Base-by-base conservation (phyloP, 2,888 invertebrate genomes). In the Balanococcus diminutus region DNA sequence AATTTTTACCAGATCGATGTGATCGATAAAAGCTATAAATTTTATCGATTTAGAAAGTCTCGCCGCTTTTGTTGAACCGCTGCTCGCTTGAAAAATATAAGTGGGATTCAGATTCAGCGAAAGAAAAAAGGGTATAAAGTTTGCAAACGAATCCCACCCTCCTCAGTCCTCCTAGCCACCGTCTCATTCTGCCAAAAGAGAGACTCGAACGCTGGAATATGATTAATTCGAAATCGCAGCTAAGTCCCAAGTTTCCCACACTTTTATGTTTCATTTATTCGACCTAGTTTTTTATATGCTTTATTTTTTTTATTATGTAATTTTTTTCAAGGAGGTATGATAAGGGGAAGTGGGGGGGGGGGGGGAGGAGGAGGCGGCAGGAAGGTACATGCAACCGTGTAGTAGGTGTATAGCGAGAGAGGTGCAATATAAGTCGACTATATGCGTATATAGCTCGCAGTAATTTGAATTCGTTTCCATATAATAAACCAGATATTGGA, bases 391-490 rank as follows among this genome's bases (percentile, higher is more conserved):
- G 61, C 61, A 61, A 25, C 61, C 22, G 61, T 11, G 14, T 28
- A 25, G 72, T 75, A 32, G 72, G 72, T 75, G 72, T 31, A 28
- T 1, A 9, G 11, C 42, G 46, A 5, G 4, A 51, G 31, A 75
- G 72, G 32, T 32, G 72, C 72, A 75, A 75, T 61, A 61, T 32
- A 32, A 75, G 32, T 31, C 72, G 72, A 32, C 67, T 67, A 11
- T 61, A 22, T 28, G 22, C 28, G 67, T 51, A 51, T 75, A 75
- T 75, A 75, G 31, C 72, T 75, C 32, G 31, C 31, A 32, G 72
- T 75, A 32, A 75, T 75, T 75, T 75, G 32, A 75, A 75, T 75
- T 75, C 72, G 72, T 75, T 75, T 75, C 72, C 72, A 75, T 75
- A 75, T 75, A 75, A 75, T 75, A 75, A 75, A 75, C 72, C 72